Evolutionary conservation across 2,113 vertebrate species (phyloP), one percentile per base, ranked within the genome.

Genomic region (Pipra filicauda): DNA sequence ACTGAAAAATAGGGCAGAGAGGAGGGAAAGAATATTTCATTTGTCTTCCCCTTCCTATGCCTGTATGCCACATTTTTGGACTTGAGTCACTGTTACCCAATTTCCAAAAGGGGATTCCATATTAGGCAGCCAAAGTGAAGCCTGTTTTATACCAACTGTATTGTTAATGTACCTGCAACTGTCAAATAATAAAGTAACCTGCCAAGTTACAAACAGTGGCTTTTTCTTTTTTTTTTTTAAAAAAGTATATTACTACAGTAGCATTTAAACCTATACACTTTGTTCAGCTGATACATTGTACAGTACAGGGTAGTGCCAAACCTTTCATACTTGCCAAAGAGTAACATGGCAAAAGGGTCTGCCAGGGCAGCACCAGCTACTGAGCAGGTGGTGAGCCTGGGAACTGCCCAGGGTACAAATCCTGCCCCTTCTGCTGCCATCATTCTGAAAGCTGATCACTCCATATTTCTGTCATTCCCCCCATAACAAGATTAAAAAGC

Each of bases 301-400:
- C 67, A 66, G 43, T 4, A 66, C 5, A 5, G 22, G 39, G 41
- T 41, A 71, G 46, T 4, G 23, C 23, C 52, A 71, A 73, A 67
- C 12, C 62, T 46, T 51, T 43, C 5, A 30, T 3, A 19, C 11
- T 54, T 58, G 51, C 48, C 61, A 43, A 75, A 84, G 73, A 19
- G 5, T 21, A 76, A 71, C 5, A 20, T 0, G 4, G 48, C n/a
- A 85, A 33, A 14, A 78, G 14, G 21, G 37, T 52, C 46, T 1
- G 8, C 19, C 62, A 79, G 74, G 18, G 41, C 64, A 85, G 82
- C 0, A 0, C 18, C 41, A 15, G 16, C 23, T 58, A 10, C 11
- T 5, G 19, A 93, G 48, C 27, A 11, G 31, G 37, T 12, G 2
- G 5, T 0, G 1, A 74, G 66, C 30, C n/a, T 23, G 20, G 44